Conservation (phyloP, 2,888 invertebrate species). For the Hypomecis punctinalis region DNA sequence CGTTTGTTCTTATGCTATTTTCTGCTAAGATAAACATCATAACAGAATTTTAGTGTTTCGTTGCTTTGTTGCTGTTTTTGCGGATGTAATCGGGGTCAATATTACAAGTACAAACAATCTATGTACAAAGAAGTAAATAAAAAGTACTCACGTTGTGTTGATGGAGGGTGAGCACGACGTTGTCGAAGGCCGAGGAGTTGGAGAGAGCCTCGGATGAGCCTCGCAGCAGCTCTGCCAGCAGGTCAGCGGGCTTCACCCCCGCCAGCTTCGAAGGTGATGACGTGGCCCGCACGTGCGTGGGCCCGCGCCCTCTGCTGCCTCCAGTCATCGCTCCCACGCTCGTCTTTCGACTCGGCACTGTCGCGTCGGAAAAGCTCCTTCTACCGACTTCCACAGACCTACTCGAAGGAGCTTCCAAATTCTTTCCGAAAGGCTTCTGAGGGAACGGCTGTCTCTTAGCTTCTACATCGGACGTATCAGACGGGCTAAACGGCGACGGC, state of each 20-base stretch:
- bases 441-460: slow-evolving; percentile 82
- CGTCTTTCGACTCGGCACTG: slow-evolving; percentile 85
- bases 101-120: slow-evolving; percentile 40
- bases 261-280: slow-evolving; percentile 92
- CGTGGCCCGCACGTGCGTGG: slow-evolving; percentile 90
- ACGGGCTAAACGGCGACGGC: slow-evolving; percentile 87
- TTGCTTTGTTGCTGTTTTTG: slow-evolving; percentile 64
- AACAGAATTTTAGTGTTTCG: slow-evolving; percentile 63
- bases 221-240: slow-evolving; percentile 90
- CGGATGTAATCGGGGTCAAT: slow-evolving; percentile 61
- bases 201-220: slow-evolving; percentile 92
- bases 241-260: slow-evolving; percentile 85
- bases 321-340: slow-evolving; percentile 84
- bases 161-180: slow-evolving; percentile 79
- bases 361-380: slow-evolving; percentile 76
- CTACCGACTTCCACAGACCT: slow-evolving; percentile 85
- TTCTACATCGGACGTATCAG: slow-evolving; percentile 84
- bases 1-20: slow-evolving; percentile 70
- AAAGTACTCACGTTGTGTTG: slow-evolving; percentile 80
- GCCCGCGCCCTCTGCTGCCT: slow-evolving; percentile 74
- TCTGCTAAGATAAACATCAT: slow-evolving; percentile 71
- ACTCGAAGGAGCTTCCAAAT: slow-evolving; percentile 74
- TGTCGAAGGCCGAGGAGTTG: slow-evolving; percentile 82
- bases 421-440: slow-evolving; percentile 87
- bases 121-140: slow-evolving; percentile 15